phyloP scores from a whole-genome alignment of 2,797 vertebrate species.

The Melanotaenia pygmaea region DNA sequence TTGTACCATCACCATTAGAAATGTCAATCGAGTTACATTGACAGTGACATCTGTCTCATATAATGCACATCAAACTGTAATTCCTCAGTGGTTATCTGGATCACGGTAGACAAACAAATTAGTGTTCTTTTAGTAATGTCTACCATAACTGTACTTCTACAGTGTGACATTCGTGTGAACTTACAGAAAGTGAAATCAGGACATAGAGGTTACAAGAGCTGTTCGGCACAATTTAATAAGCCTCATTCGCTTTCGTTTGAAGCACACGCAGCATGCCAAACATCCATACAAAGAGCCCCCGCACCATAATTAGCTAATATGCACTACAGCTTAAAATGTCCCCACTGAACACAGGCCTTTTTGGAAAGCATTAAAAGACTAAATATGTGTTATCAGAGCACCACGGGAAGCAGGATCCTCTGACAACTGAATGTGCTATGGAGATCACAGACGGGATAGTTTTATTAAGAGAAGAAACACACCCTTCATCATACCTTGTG shows the following conservation, averaged over 20 bases:
- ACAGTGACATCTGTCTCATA: conserved; percentile 14
- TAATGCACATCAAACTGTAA: conserved; percentile 6
- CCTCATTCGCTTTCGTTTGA: conserved; percentile 71
- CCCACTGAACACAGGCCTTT: conserved; percentile 64
- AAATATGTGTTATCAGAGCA: conserved; percentile 76
- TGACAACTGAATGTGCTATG: conserved; percentile 58
- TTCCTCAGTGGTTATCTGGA: conserved; percentile 5
- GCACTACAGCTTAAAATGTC: conserved; percentile 71
- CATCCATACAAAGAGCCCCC: conserved; percentile 70
- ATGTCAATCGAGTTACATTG: conserved; percentile 6
- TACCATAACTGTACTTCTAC: conserved; percentile 1
- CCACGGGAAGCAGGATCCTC: conserved; percentile 67
- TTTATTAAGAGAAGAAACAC: conserved; percentile 64
- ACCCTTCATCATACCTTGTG: conserved; percentile 68
- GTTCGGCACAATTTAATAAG: conserved; percentile 72
- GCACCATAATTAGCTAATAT: conserved; percentile 78
- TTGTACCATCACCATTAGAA: background rate
- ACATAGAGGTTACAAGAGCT: conserved; percentile 64
- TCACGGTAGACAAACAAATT: conserved; percentile 25
- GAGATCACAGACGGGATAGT: conserved; percentile 72
- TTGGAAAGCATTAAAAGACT: conserved; percentile 69
- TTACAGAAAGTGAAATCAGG: conserved; percentile 53
- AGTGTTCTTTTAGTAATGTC: conserved; percentile 23
- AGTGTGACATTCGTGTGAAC: conserved; percentile 62
- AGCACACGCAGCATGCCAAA: conserved; percentile 68